Percentiles rank a stretch among this genome's conserved stretches.
Evolutionary conservation across 2,113 vertebrate genomes (phyloP).

Genomic region (Scophthalmus maximus): DNA sequence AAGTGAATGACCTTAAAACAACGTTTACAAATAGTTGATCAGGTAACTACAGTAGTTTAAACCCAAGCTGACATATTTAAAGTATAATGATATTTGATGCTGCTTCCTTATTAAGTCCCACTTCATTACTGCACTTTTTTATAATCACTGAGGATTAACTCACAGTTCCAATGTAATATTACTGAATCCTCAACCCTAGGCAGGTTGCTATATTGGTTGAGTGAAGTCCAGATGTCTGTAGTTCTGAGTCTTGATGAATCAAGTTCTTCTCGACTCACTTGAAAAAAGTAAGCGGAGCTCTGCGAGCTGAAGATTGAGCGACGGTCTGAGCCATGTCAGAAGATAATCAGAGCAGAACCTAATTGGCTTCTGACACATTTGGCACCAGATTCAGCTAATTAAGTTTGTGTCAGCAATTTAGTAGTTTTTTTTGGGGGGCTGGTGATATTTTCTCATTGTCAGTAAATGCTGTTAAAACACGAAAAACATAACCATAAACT

Average conservation of each 20-base stretch:
- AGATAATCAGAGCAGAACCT: conserved; percentile 9
- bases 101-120: background rate
- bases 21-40: background rate
- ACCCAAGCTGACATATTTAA: background rate
- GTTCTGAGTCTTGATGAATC: background rate
- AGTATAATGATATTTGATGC: background rate
- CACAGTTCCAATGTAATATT: background rate
- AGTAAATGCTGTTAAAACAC: background rate
- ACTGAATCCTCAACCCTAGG: background rate
- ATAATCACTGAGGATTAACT: background rate
- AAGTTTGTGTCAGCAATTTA: background rate
- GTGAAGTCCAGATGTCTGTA: background rate
- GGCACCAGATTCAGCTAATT: background rate
- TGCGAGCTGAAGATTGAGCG: background rate
- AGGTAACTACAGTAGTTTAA: background rate
- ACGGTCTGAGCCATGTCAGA: conserved; percentile 9
- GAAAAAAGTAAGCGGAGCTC: background rate
- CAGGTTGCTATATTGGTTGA: background rate
- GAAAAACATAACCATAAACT: no score
- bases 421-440: background rate
- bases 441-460: background rate
- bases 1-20: background rate
- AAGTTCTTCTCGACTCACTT: background rate
- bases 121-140: background rate
- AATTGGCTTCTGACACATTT: background rate